These are phyloP conservation scores for Drosophila lutescens DNA, from an alignment of 2,888 invertebrate species.

Conservation along the genomic window DNA sequence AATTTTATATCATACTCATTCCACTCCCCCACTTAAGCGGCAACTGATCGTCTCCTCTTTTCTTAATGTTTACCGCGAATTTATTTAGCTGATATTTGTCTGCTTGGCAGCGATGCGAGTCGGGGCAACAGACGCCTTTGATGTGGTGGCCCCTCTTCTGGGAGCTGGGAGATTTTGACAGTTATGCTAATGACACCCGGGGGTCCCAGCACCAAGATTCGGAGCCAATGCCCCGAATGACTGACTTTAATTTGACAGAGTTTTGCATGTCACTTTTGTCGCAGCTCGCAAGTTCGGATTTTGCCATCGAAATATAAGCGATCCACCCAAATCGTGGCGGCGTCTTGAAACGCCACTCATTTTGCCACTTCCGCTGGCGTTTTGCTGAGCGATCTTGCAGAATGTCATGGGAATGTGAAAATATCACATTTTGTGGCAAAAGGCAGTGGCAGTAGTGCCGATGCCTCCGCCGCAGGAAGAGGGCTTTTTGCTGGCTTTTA, in stretches of 20 bases:
- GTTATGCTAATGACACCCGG: conserved; percentile 71
- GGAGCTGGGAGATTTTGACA: conserved; percentile 53
- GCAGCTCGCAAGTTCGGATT: conserved; percentile 50
- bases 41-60: conserved; percentile 11
- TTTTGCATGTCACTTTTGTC: conserved; percentile 71
- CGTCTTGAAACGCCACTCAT: conserved; percentile 81
- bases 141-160: conserved; percentile 29
- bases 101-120: conserved; percentile 70
- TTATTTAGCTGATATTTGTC: conserved; percentile 55
- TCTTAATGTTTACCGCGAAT: conserved; percentile 55
- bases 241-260: conserved; percentile 81
- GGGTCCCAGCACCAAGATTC: conserved; percentile 6
- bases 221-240: conserved; percentile 54
- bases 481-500: conserved; percentile 32
- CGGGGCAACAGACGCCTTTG: conserved; percentile 49
- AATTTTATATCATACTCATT: neutral
- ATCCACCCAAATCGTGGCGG: conserved; percentile 54
- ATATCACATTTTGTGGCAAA: conserved; percentile 60
- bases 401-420: conserved; percentile 77
- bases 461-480: conserved; percentile 43
- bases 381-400: conserved; percentile 39
- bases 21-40: neutral
- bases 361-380: conserved; percentile 79
- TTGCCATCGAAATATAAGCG: conserved; percentile 43
- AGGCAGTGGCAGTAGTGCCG: conserved; percentile 19